Percentiles rank a stretch among this genome's conserved stretches.
These are phyloP conservation scores for Daboia siamensis DNA, from an alignment of 2,113 vertebrate species.

Conservation along the genomic window DNA sequence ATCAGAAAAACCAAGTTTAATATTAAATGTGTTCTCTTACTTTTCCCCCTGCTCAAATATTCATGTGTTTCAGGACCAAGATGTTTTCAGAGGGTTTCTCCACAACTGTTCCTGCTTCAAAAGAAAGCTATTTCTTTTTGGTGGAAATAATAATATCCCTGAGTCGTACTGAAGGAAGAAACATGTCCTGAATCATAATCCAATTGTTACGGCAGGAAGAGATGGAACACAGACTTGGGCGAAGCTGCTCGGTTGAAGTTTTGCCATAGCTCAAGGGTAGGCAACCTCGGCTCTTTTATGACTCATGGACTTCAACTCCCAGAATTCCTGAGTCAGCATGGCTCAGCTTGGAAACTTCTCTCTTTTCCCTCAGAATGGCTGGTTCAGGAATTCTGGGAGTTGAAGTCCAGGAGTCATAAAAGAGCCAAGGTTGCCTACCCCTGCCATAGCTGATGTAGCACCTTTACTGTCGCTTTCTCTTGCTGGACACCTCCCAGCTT, in stretches of 20 bases:
- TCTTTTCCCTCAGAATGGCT: too few relatives aligned
- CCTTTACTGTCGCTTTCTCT: too few relatives aligned
- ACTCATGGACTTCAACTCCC: too few relatives aligned
- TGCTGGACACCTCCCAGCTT: too few relatives aligned
- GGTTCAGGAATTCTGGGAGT: too few relatives aligned
- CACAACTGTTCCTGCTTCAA: not conserved
- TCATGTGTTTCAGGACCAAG: not conserved
- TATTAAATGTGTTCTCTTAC: slow-evolving; percentile 20
- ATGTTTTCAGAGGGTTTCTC: not conserved
- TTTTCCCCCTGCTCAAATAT: slow-evolving; percentile 8
- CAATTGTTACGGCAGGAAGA: not conserved
- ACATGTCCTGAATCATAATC: not conserved
- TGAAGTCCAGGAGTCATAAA: too few relatives aligned
- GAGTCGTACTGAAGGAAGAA: not conserved
- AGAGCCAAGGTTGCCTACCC: too few relatives aligned
- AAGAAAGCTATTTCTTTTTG: not conserved
- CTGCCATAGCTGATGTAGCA: too few relatives aligned
- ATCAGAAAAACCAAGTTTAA: not conserved
- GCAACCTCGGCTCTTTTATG: too few relatives aligned
- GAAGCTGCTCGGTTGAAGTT: not conserved
- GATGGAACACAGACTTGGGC: not conserved
- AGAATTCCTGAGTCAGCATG: too few relatives aligned
- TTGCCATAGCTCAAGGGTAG: not conserved
- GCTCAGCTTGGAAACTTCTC: too few relatives aligned
- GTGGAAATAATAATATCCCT: not conserved